Evolutionary conservation across 1,140 invertebrate species (phyloP), one percentile per base, ranked within the genome.

Genomic region (Druon quercuslanigerum): DNA sequence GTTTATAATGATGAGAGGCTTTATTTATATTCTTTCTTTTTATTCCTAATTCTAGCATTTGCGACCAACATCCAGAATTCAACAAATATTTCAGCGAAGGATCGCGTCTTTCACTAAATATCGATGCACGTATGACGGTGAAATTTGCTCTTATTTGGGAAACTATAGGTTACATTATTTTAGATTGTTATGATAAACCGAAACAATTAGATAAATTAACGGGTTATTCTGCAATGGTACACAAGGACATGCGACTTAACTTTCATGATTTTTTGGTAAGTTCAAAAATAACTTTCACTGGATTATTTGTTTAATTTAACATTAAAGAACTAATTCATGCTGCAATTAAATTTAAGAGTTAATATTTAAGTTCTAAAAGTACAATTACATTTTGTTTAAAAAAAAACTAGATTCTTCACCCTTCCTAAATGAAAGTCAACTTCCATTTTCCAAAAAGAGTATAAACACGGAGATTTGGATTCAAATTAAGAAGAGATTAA

Each of bases 151-250:
- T 81, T 1, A 82, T 88, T 25, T 79, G 85, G 25, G 85, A 88
- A 74, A 76, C 85, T 1, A 78, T 87, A 40, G 81, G 84, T 19
- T 86, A 84, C 51, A 75, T 88, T n/a, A 25, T 87, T 2, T 40
- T 87, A 17, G 79, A 88, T 78, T 85, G 82, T 82, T 76, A 84
- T 50, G 79, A 85, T 11, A 85, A 86, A 73, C 82, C 79, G 2
- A 79, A 80, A 14, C 81, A 85, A 73, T 79, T 84, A 2, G 80
- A 86, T 76, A 79, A 77, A 33, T 76, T 85, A 7, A 79, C 86
- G 46, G 84, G 86, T 66, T 87, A 87, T 46, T 52, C 87, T 25
- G 87, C 85, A 13, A 86, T 88, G 86, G 66, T 84, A 40, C 87
- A 88, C 76, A 88, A 88, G 78, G 86, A 88, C 25, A 87, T 88